Conservation (phyloP, 2,113 vertebrate genomes). For the Actinemys pallida region DNA sequence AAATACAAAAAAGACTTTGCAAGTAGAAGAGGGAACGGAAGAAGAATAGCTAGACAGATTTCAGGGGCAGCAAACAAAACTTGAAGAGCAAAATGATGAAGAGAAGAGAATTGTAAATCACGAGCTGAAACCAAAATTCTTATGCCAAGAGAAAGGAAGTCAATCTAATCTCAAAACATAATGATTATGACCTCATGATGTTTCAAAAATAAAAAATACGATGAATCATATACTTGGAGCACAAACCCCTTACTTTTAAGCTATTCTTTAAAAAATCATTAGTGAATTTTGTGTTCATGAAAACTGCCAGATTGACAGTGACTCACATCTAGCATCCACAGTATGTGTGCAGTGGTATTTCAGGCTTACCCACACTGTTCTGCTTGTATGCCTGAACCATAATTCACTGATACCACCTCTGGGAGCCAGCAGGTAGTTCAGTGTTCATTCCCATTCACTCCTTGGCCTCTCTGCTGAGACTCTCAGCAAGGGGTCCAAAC, state of each 20-base stretch:
- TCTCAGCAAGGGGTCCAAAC: neutral
- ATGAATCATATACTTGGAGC: neutral
- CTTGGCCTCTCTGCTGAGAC: neutral
- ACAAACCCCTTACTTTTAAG: neutral
- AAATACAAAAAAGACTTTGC: neutral
- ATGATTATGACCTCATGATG: slow-evolving; percentile 18
- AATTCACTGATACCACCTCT: neutral
- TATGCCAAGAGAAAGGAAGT: neutral
- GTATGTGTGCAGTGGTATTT: neutral
- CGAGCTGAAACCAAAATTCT: neutral
- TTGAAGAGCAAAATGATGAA: neutral
- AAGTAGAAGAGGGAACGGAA: neutral
- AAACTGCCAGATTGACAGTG: neutral
- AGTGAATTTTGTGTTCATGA: neutral
- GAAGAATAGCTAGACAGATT: slow-evolving; percentile 1
- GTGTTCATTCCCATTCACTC: neutral
- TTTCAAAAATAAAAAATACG: slow-evolving; percentile 28
- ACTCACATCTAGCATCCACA: neutral
- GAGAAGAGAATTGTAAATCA: slow-evolving; percentile 13
- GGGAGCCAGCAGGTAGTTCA: neutral
- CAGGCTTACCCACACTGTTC: rapidly evolving
- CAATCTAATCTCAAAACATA: neutral
- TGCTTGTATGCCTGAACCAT: neutral
- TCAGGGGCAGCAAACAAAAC: neutral
- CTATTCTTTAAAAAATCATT: neutral